These are phyloP conservation scores for Heliconius nattereri DNA, from an alignment of 1,140 invertebrate genomes.

Conservation along the genomic window DNA sequence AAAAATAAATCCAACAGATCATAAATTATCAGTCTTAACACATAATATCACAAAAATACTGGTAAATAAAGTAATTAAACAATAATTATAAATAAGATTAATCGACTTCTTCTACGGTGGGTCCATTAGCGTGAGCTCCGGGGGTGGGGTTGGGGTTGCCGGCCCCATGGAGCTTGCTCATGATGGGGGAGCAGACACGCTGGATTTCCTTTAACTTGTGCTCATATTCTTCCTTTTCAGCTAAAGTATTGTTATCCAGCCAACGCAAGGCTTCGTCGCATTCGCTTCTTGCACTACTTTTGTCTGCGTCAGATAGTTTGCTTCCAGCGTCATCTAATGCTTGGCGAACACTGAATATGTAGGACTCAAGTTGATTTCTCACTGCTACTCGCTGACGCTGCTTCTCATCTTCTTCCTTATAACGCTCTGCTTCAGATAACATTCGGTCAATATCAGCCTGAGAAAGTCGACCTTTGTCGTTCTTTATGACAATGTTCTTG, in stretches of 20 bases:
- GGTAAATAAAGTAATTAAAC: slow-evolving; percentile 7
- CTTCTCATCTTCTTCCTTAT: slow-evolving; percentile 86
- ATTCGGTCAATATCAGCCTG: slow-evolving; percentile 96
- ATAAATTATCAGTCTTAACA: slow-evolving; percentile 55
- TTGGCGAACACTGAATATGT: slow-evolving; percentile 90
- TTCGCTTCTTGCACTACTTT: slow-evolving; percentile 82
- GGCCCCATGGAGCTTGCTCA: slow-evolving; percentile 87
- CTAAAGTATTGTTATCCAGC: slow-evolving; percentile 85
- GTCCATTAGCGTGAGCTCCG: slow-evolving; percentile 41
- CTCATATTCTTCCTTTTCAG: slow-evolving; percentile 74
- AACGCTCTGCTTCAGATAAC: slow-evolving; percentile 89
- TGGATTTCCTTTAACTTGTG: slow-evolving; percentile 89
- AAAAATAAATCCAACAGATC: slow-evolving; percentile 25
- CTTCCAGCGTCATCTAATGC: slow-evolving; percentile 74
- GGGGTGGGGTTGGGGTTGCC: slow-evolving; percentile 25
- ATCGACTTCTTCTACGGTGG: slow-evolving; percentile 55
- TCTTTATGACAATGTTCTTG: slow-evolving; percentile 93
- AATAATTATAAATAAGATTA: slow-evolving; percentile 27
- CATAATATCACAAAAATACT: slow-evolving; percentile 44
- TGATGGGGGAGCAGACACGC: slow-evolving; percentile 86
- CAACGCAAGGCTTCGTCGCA: slow-evolving; percentile 82
- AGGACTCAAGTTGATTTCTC: slow-evolving; percentile 91
- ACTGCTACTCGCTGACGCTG: slow-evolving; percentile 86
- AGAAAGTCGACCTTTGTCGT: slow-evolving; percentile 94
- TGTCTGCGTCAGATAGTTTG: slow-evolving; percentile 84